Evolutionary conservation across 2,888 invertebrate genomes (phyloP), one percentile per base, ranked within the genome.

Genomic region (Eretmocerus hayati): DNA sequence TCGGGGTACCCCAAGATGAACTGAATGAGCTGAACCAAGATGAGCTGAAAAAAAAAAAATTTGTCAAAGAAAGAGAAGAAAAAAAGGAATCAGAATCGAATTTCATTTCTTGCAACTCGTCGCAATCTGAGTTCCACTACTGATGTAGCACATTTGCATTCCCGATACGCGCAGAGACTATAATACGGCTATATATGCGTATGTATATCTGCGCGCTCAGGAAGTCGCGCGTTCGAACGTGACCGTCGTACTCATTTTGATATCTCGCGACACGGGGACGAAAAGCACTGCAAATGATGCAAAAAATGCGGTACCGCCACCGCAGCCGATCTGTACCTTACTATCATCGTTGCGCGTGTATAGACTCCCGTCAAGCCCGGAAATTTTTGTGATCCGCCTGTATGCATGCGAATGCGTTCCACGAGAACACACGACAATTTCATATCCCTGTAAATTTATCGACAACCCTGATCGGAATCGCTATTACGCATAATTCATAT

Each of bases 221-320:
- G 65, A 66, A 64, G 63, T 61, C 57, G 62, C 63, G 61, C 60
- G 61, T 63, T 60, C 61, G 64, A 62, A 65, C 66, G 66, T 65
- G 66, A 66, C 62, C 60, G 62, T 59, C 56, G 57, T 60, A 56
- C 59, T 51, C 57, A 59, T 22, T 33, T 9, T 55, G 55, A 59
- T 58, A 6, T 26, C 26, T 26, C 26, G 26, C 9, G 13, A 15
- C 5, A 15, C 33, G 33, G 15, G 15, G 15, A 5, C n/a, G 33
- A 13, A n/a, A 15, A 33, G 15, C 5, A 9, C 9, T 15, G 33
- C 30, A 38, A 13, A 13, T 9, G 20, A 2, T 22, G 8, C 5
- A 26, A 26, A 26, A 15, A 16, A 13, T 31, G 5, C 37, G 15
- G 5, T 19, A 8, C 9, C n/a, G n/a, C n/a, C n/a, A n/a, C n/a